These are phyloP conservation scores for Vulpes ferrilata DNA, from an alignment of 2,113 vertebrate species.

Conservation along the genomic window DNA sequence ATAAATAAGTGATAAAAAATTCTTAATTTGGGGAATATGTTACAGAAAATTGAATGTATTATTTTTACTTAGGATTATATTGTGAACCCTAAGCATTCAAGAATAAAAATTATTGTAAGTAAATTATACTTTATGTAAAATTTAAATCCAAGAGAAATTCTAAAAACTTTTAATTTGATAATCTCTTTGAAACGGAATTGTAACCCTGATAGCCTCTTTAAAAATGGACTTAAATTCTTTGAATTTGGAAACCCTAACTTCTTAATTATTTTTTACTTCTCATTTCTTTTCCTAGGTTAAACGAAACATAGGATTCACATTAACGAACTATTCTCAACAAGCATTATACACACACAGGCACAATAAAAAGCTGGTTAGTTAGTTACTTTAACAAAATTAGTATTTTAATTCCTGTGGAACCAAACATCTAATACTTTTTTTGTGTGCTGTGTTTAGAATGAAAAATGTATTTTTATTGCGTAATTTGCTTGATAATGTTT, in stretches of 20 bases:
- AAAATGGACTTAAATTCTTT: background rate
- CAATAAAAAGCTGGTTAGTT: background rate
- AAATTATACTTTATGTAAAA: background rate
- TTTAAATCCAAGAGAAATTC: background rate
- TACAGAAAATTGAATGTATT: background rate
- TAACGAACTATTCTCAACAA: background rate
- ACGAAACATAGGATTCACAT: background rate
- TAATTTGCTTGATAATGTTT: background rate
- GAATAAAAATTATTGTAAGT: background rate
- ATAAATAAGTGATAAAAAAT: background rate
- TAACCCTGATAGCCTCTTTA: background rate
- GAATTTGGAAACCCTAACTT: background rate
- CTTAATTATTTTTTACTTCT: background rate
- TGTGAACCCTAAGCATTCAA: background rate
- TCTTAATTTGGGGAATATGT: background rate
- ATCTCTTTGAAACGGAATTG: background rate
- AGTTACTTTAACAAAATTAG: background rate
- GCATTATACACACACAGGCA: background rate
- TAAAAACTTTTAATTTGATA: background rate
- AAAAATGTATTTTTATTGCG: background rate
- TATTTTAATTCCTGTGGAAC: background rate
- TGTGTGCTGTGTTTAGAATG: background rate
- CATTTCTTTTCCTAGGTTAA: background rate
- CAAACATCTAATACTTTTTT: background rate
- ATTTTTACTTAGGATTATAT: background rate